Evolutionary conservation across 2,797 vertebrate genomes (phyloP).

Genomic region (Spheniscus humboldti): DNA sequence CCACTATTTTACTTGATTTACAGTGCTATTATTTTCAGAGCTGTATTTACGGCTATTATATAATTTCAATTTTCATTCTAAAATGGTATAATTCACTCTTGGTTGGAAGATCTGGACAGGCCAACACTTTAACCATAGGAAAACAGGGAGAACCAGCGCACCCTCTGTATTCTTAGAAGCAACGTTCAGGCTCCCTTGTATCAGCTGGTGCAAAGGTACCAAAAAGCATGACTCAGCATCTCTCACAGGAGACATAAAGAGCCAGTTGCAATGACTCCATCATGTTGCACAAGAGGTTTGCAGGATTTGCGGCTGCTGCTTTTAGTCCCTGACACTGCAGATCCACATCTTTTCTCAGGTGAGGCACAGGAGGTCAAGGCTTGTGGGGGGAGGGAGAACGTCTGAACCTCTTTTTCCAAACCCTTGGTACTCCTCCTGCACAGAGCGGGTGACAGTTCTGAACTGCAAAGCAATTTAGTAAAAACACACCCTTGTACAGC

Average conservation of each 20-base stretch:
- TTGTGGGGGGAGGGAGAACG: neutral
- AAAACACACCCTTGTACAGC: neutral
- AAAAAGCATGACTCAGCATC: neutral
- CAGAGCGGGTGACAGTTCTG: neutral
- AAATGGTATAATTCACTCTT: neutral
- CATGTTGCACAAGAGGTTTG: fast-evolving
- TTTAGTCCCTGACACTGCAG: neutral
- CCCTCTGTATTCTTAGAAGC: no score
- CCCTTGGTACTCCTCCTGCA: neutral
- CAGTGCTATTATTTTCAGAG: neutral
- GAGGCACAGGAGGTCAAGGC: neutral
- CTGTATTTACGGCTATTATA: neutral
- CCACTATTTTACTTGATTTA: neutral
- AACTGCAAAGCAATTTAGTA: neutral
- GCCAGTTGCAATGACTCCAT: neutral
- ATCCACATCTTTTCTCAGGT: neutral
- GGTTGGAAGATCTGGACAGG: neutral
- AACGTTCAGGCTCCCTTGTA: neutral
- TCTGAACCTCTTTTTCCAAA: neutral
- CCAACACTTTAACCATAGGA: neutral
- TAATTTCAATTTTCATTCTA: neutral
- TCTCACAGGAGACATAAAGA: neutral
- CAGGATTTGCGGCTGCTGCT: neutral
- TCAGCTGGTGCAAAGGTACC: neutral
- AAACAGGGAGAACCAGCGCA: neutral